Conservation (phyloP, 2,797 vertebrate genomes). For the Tadarida brasiliensis region DNA sequence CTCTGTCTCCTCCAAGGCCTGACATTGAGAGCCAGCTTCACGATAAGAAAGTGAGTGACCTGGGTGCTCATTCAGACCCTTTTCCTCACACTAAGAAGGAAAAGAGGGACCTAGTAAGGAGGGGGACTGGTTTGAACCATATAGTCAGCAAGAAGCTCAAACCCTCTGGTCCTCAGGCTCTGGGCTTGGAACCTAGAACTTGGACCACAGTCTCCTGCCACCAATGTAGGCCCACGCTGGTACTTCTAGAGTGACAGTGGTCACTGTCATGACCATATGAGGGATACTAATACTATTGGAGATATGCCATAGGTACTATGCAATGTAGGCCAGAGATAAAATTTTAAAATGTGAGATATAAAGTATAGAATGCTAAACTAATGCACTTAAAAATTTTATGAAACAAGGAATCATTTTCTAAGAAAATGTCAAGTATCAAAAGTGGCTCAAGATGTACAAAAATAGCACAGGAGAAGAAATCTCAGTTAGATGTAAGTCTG, state of each 20-base stretch:
- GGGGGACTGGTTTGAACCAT: not conserved
- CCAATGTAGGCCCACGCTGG: not conserved
- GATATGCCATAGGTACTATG: not conserved
- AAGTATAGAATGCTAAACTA: not conserved
- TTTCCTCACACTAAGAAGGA: not conserved
- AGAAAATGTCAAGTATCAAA: not conserved
- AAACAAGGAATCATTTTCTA: slow-evolving; percentile 11
- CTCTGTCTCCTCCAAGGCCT: not conserved
- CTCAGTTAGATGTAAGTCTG: not conserved
- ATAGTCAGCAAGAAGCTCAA: not conserved
- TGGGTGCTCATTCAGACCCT: not conserved
- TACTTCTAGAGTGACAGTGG: not conserved
- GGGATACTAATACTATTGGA: not conserved
- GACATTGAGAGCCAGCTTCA: not conserved
- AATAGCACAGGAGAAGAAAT: slow-evolving; percentile 2
- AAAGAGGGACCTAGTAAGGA: not conserved
- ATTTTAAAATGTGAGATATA: not conserved
- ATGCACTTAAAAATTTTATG: not conserved
- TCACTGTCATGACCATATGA: not conserved
- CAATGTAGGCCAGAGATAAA: not conserved
- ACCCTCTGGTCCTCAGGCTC: too few species aligned
- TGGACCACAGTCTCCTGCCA: not conserved
- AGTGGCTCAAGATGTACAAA: not conserved
- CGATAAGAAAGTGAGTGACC: slow-evolving; percentile 14
- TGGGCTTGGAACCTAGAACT: not conserved